Base-by-base conservation (phyloP, 2,113 vertebrate species). In the Callospermophilus lateralis region DNA sequence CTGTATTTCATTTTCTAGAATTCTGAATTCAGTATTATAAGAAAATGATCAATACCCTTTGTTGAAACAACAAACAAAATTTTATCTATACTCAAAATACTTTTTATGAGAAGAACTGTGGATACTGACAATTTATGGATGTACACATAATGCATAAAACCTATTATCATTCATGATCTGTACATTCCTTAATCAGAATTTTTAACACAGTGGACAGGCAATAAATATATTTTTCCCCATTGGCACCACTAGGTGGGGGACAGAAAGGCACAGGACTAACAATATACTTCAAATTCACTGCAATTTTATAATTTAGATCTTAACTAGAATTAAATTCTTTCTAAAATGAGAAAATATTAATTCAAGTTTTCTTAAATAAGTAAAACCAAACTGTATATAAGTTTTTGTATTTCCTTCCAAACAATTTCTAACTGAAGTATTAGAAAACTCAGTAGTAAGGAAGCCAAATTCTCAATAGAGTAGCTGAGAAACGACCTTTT, bases 1-100 rank as follows among this genome's bases (percentile, higher is more conserved):
- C n/a, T 88, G 20, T 32, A 93, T 78, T 91, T 90, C 20, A 77
- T 42, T 94, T 97, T 96, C 77, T 61, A 83, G 79, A 93, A 78
- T 80, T 93, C 53, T 93, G 42, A 95, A 86, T 58, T 88, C 24
- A 74, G 39, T 42, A 55, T 55, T 85, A 58, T 76, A 51, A 9
- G 22, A 26, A 85, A 93, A 87, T 34, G 32, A 16, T 73, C 58
- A 93, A 79, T 51, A 94, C 42, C 20, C 20, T 89, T 45, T 72
- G 17, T 93, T 77, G 81, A 92, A 85, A 78, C 34, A 45, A 6
- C 26, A 48, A 86, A 72, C 11, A 93, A 90, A 34, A 70, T 76
- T 74, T 92, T 89, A 89, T 86, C 2, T 45, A 48, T 68, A 86
- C 4, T 42, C 70, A 94, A 88, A 70, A 72, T 53, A 45, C 3